These are phyloP conservation scores for Pteromalus puparum DNA, from an alignment of 1,140 invertebrate species.

Conservation along the genomic window DNA sequence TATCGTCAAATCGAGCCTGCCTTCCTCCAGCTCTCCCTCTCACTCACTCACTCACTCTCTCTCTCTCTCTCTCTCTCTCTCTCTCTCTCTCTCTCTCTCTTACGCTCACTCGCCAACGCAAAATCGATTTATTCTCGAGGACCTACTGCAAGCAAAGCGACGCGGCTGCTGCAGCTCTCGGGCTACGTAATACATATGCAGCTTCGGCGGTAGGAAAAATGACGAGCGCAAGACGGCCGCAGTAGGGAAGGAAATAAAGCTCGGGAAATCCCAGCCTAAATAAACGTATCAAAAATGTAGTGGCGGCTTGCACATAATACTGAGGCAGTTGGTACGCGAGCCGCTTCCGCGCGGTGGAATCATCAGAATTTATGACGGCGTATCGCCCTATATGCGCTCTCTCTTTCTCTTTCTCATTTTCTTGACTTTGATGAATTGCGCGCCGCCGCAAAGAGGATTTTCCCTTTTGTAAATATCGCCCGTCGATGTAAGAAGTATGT, in stretches of 20 bases:
- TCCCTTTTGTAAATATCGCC: not conserved
- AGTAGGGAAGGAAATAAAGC: conserved; percentile 30
- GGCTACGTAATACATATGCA: conserved; percentile 23
- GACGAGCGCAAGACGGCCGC: conserved; percentile 18
- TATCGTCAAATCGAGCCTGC: conserved; percentile 34
- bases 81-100: no score
- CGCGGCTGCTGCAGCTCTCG: not conserved
- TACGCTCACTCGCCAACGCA: conserved; percentile 45
- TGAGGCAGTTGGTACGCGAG: not conserved
- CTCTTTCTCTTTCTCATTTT: not conserved
- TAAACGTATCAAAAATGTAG: conserved; percentile 46
- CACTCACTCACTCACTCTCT: no score
- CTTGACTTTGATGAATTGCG: conserved; percentile 39
- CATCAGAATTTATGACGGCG: conserved; percentile 39
- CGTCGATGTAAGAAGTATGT: conserved; percentile 2
- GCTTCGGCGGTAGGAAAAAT: conserved; percentile 31
- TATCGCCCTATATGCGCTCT: not conserved
- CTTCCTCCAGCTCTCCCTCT: not conserved
- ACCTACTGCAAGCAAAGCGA: conserved; percentile 14
- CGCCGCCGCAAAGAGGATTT: not conserved
- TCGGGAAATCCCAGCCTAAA: conserved; percentile 32
- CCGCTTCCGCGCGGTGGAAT: conserved; percentile 2
- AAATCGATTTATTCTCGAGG: conserved; percentile 55
- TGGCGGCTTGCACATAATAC: not conserved
- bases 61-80: no score